Conservation (phyloP, 2,888 invertebrate species). For the Tetragnatha montana region DNA sequence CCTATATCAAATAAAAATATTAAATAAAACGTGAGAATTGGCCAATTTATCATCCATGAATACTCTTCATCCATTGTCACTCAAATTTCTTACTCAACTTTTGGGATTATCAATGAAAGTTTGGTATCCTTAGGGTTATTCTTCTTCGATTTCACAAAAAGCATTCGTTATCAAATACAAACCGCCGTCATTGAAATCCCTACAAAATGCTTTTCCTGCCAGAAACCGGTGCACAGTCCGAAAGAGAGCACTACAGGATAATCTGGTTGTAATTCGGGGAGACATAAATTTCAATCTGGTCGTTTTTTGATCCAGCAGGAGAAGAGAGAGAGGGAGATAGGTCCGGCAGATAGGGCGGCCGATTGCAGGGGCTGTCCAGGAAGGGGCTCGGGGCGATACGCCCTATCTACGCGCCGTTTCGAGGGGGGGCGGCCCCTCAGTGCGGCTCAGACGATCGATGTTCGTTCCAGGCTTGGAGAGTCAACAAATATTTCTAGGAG, state of each 20-base stretch:
- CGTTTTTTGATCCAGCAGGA: neutral
- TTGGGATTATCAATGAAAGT: too few relatives aligned
- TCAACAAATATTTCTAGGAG: too few relatives aligned
- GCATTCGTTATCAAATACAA: neutral
- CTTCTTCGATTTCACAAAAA: too few relatives aligned
- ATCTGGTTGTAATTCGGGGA: neutral
- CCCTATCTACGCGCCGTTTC: constrained; percentile 61
- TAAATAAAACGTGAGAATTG: too few relatives aligned
- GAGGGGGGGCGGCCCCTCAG: constrained; percentile 28
- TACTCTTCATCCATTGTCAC: too few relatives aligned
- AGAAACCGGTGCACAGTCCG: neutral
- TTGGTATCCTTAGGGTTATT: too few relatives aligned
- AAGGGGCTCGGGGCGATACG: constrained; percentile 62
- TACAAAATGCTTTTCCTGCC: neutral
- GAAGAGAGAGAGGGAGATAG: neutral
- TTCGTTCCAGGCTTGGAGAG: too few relatives aligned
- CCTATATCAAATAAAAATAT: too few relatives aligned
- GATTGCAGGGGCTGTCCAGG: constrained; percentile 37
- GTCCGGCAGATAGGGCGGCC: neutral
- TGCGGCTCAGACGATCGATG: neutral
- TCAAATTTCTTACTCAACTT: too few relatives aligned
- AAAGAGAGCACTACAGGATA: neutral
- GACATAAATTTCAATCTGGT: constrained; percentile 52
- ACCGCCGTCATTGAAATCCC: neutral
- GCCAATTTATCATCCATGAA: too few relatives aligned